phyloP scores from a whole-genome alignment of 2,888 invertebrate genomes.

The Taenaris catops region DNA sequence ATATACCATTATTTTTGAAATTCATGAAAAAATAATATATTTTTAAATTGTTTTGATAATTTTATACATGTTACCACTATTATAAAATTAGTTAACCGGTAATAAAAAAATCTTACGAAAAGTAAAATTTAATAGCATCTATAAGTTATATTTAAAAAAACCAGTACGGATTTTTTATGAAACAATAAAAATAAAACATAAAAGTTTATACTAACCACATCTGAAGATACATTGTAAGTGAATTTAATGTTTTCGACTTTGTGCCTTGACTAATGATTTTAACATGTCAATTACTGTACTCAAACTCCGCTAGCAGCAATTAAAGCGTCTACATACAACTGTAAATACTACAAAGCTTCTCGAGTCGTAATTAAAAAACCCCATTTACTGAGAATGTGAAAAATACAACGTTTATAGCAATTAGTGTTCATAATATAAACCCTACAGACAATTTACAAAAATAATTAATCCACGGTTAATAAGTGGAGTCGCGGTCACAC shows the following conservation, averaged over 20 bases:
- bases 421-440: constrained; percentile 59
- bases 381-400: constrained; percentile 65
- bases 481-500: constrained; percentile 34
- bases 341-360: constrained; percentile 67
- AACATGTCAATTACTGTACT: constrained; percentile 66
- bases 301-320: constrained; percentile 67
- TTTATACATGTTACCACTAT: too few species aligned
- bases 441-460: constrained; percentile 54
- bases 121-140: too few species aligned
- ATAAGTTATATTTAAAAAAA: too few species aligned
- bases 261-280: constrained; percentile 57
- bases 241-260: constrained; percentile 33
- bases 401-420: constrained; percentile 69
- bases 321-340: constrained; percentile 69
- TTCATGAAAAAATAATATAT: too few species aligned
- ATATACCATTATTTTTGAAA: too few species aligned
- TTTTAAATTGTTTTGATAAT: too few species aligned
- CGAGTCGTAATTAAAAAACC: constrained; percentile 62
- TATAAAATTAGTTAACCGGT: too few species aligned
- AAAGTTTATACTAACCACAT: not conserved
- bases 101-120: too few species aligned
- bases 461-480: constrained; percentile 55
- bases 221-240: constrained; percentile 6
- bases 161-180: too few species aligned
- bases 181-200: too few species aligned